phyloP scores from a whole-genome alignment of 2,113 vertebrate species.

The Labrus mixtus region DNA sequence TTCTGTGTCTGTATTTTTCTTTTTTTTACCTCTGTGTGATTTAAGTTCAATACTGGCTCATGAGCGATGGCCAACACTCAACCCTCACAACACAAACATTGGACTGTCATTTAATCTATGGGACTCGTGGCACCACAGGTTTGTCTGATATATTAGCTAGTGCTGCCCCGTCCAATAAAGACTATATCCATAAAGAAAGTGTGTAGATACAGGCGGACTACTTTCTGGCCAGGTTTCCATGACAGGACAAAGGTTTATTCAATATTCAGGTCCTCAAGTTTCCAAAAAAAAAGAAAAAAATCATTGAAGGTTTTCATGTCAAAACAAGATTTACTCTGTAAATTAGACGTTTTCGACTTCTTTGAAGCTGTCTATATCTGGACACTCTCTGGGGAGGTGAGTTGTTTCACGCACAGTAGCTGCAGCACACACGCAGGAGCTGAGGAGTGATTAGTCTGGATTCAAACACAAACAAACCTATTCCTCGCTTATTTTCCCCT shows the following conservation, averaged over 20 bases:
- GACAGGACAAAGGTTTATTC: conserved; percentile 50
- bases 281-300: conserved; percentile 15
- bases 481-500: conserved; percentile 43
- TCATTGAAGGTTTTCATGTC: conserved; percentile 33
- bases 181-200: conserved; percentile 30
- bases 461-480: conserved; percentile 60
- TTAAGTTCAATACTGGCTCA: conserved; percentile 68
- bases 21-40: conserved; percentile 60
- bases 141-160: conserved; percentile 66
- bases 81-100: conserved; percentile 70
- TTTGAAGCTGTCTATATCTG: conserved; percentile 57
- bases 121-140: conserved; percentile 62
- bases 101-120: conserved; percentile 74
- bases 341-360: neutral
- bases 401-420: conserved; percentile 61
- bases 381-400: conserved; percentile 58
- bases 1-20: conserved; percentile 50
- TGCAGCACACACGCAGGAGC: conserved; percentile 31
- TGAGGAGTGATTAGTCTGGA: conserved; percentile 64
- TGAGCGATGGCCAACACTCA: conserved; percentile 67
- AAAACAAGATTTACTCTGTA: conserved; percentile 31
- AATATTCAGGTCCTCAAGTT: conserved; percentile 39
- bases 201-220: conserved; percentile 41
- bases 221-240: conserved; percentile 26
- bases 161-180: conserved; percentile 60